Evolutionary conservation across 2,113 vertebrate species (phyloP).

Genomic region (Percina caprodes): DNA sequence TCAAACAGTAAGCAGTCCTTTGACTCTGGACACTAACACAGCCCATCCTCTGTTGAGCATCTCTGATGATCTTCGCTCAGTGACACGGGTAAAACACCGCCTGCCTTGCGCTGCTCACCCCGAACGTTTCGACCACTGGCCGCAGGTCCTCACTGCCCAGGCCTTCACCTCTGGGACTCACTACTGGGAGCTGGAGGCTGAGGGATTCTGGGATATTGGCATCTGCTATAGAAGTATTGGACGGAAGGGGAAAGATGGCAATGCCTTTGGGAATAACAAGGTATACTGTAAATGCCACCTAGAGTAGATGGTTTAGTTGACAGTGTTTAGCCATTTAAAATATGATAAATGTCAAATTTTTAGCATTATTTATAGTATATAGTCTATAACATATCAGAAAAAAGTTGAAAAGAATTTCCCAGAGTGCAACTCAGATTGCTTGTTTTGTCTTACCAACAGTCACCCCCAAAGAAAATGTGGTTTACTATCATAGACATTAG

Average conservation of each 20-base stretch:
- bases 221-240: constrained; percentile 79
- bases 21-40: constrained; percentile 80
- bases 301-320: background rate
- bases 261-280: constrained; percentile 82
- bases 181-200: constrained; percentile 83
- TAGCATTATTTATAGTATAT: background rate
- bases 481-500: background rate
- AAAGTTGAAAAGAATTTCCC: background rate
- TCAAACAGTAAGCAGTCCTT: constrained; percentile 71
- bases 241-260: constrained; percentile 80
- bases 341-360: background rate
- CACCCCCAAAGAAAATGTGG: background rate
- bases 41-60: constrained; percentile 80
- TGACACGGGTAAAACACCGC: constrained; percentile 63
- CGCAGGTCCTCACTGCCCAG: constrained; percentile 78
- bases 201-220: constrained; percentile 83
- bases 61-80: constrained; percentile 78
- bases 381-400: background rate
- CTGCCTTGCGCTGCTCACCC: constrained; percentile 67
- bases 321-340: background rate
- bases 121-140: constrained; percentile 84
- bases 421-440: background rate
- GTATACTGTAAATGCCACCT: constrained; percentile 37
- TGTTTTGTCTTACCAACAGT: background rate
- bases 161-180: constrained; percentile 78